These are phyloP conservation scores for Ploceus nigricollis DNA, from an alignment of 2,113 vertebrate species.

Conservation along the genomic window DNA sequence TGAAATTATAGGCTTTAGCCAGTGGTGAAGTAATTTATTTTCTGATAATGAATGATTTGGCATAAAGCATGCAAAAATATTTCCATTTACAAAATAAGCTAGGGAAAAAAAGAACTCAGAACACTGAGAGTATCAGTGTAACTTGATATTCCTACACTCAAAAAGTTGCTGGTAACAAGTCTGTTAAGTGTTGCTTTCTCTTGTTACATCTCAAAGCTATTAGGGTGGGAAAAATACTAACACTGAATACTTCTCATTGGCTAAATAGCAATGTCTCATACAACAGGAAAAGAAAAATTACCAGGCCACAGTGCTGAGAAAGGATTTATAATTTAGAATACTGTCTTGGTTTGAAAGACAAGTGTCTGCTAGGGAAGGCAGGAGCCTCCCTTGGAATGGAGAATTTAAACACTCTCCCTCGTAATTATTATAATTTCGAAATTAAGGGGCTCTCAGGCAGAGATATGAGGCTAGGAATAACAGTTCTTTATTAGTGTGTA, in stretches of 20 bases:
- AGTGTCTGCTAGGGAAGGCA: background rate
- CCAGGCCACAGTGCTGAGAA: background rate
- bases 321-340: background rate
- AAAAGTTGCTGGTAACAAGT: background rate
- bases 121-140: background rate
- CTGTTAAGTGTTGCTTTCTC: background rate
- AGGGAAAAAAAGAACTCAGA: background rate
- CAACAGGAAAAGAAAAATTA: background rate
- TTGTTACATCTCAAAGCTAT: background rate
- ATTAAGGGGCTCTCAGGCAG: background rate
- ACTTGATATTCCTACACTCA: background rate
- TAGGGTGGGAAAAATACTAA: background rate
- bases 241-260: background rate
- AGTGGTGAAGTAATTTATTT: constrained; percentile 1
- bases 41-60: constrained; percentile 4
- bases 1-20: background rate
- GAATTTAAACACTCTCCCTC: background rate
- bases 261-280: background rate
- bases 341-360: background rate
- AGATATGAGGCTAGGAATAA: background rate
- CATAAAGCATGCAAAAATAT: background rate
- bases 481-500: background rate
- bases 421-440: background rate
- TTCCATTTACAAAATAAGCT: background rate
- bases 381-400: background rate